These are phyloP conservation scores for Phania funesta DNA, from an alignment of 2,888 invertebrate genomes.

Conservation along the genomic window DNA sequence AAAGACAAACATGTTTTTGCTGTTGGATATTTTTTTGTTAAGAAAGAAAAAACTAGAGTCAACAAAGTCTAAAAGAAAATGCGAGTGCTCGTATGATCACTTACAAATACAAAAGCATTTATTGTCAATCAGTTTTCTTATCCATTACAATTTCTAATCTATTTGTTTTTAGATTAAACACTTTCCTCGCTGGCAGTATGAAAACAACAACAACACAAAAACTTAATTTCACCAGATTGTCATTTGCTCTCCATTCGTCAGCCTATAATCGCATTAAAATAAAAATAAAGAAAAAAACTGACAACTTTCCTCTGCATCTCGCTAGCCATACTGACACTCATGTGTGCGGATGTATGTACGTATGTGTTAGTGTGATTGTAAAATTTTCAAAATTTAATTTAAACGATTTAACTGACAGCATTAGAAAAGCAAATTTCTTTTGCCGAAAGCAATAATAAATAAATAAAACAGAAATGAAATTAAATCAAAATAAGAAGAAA, in stretches of 20 bases:
- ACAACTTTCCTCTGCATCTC: conserved; percentile 17
- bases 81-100: neutral
- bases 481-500: conserved; percentile 17
- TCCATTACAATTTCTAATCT: conserved; percentile 51
- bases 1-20: neutral
- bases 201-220: neutral
- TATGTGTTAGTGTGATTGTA: neutral
- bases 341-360: neutral
- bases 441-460: conserved; percentile 75
- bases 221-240: conserved; percentile 41
- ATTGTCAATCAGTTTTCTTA: conserved; percentile 36
- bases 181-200: conserved; percentile 11
- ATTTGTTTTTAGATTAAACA: conserved; percentile 65
- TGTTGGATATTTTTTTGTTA: neutral
- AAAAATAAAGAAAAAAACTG: conserved; percentile 55
- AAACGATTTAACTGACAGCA: conserved; percentile 77
- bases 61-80: neutral
- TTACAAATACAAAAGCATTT: conserved; percentile 44
- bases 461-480: conserved; percentile 64
- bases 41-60: neutral
- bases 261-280: conserved; percentile 62
- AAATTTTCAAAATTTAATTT: conserved; percentile 75
- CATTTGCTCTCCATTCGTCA: conserved; percentile 29
- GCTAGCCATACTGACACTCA: conserved; percentile 68
- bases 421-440: conserved; percentile 68